phyloP scores from a whole-genome alignment of 1,140 invertebrate species.

The Nephila pilipes region DNA sequence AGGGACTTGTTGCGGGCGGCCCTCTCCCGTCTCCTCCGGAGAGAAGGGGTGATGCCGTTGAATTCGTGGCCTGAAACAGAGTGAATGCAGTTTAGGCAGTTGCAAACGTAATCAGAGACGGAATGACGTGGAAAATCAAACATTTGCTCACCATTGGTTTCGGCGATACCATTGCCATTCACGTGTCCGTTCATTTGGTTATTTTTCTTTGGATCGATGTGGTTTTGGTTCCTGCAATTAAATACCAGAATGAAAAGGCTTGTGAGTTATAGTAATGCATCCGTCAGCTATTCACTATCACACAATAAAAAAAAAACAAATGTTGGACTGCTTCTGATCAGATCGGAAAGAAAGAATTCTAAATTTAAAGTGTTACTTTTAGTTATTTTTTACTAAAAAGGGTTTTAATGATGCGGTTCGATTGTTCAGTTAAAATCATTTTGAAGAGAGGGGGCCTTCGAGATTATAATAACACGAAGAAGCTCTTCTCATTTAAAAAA shows the following conservation, averaged over 20 bases:
- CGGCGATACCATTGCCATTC: slow-evolving; percentile 41
- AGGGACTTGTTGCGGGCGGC: slow-evolving; percentile 77
- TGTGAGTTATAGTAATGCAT: background rate
- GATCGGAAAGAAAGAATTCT: too few relatives aligned
- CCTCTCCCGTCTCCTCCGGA: slow-evolving; percentile 75
- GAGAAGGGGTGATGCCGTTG: background rate
- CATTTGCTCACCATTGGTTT: background rate
- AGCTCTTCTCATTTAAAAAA: too few relatives aligned
- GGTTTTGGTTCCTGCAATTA: slow-evolving; percentile 51
- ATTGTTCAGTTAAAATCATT: too few relatives aligned
- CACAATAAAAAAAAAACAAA: background rate
- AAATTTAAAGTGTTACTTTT: too few relatives aligned
- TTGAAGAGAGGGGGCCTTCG: too few relatives aligned
- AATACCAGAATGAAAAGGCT: background rate
- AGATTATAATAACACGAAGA: too few relatives aligned
- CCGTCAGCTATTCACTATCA: background rate
- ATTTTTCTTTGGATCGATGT: slow-evolving; percentile 47
- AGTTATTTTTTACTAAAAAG: too few relatives aligned
- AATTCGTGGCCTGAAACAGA: slow-evolving; percentile 69
- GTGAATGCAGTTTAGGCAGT: background rate
- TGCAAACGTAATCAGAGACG: too few relatives aligned
- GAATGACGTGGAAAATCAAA: background rate
- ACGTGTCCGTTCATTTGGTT: slow-evolving; percentile 50
- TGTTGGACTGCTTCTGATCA: too few relatives aligned
- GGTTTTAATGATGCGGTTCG: too few relatives aligned